Evolutionary conservation across 2,797 vertebrate genomes (phyloP).

Genomic region (Salmo trutta): DNA sequence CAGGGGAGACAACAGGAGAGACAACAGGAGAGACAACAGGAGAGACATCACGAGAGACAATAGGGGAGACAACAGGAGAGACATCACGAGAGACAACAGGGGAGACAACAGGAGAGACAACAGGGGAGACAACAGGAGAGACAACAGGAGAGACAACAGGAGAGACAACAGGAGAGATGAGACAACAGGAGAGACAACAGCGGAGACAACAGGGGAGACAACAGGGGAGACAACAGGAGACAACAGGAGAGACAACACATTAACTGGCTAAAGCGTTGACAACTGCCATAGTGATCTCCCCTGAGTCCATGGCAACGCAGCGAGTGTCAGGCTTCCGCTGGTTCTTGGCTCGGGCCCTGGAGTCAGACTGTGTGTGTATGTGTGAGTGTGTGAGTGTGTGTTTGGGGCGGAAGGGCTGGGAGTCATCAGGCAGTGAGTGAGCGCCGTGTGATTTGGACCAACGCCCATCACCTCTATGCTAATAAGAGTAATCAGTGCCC

Average conservation of each 20-base stretch:
- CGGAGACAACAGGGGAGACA: no score
- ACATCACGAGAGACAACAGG: no score
- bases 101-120: no score
- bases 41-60: no score
- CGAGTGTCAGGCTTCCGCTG: constrained; percentile 60
- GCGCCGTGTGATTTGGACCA: constrained; percentile 91
- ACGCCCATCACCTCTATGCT: constrained; percentile 92
- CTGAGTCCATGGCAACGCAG: constrained; percentile 85
- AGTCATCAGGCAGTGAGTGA: constrained; percentile 86
- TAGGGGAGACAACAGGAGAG: no score
- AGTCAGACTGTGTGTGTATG: neutral
- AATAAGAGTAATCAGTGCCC: constrained; percentile 97
- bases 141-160: no score
- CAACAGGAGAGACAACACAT: constrained; percentile 39
- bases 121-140: no score
- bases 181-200: no score
- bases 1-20: no score
- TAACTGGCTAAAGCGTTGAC: constrained; percentile 88
- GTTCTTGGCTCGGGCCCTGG: constrained; percentile 61
- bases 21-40: no score
- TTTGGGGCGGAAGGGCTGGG: constrained; percentile 73
- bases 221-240: no score
- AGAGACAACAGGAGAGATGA: no score
- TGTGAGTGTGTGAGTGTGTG: constrained; percentile 9
- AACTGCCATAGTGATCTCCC: constrained; percentile 90